Percentiles rank a stretch among this genome's conserved stretches.
phyloP scores from a whole-genome alignment of 2,113 vertebrate genomes.

The Pan troglodytes region NHGRI_mPanTro3-v2.1_pri NC_086015.1:117631501-117632000 shows the following conservation, averaged over 20 bases:
- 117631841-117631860: not conserved
- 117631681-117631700: not conserved
- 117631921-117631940: slow-evolving; percentile 28
- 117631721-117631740: not conserved
- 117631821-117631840: not conserved
- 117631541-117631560: not conserved
- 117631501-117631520: not conserved
- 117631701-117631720: not conserved
- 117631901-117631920: not conserved
- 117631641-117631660: not conserved
- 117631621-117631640: not conserved
- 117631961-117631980: not conserved
- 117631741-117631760: not conserved
- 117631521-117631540: not conserved
- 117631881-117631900: not conserved
- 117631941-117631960: not conserved
- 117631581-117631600: not conserved
- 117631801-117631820: not conserved
- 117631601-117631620: not conserved
- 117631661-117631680: not conserved
- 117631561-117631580: not conserved
- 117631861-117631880: not conserved
- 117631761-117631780: not conserved
- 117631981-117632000: not conserved
- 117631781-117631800: not conserved